Percentiles rank a stretch among this genome's conserved stretches.
Evolutionary conservation across 2,797 vertebrate genomes (phyloP).

Genomic region (Pseudomugil tenellus): DNA sequence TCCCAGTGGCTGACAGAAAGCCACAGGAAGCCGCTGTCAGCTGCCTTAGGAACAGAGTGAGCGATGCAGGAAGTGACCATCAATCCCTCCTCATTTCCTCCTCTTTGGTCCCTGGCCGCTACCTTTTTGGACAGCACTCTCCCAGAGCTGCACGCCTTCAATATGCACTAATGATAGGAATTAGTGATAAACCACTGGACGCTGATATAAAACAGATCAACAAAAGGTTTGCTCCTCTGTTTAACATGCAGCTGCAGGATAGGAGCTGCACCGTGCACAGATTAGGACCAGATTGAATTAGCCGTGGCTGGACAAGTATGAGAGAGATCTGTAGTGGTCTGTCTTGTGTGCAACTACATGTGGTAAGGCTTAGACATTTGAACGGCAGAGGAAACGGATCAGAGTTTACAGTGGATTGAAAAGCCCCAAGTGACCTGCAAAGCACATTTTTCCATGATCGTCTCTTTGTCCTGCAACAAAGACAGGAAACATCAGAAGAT

Average conservation of each 20-base stretch:
- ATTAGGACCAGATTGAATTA: constrained; percentile 75
- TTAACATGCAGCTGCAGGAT: constrained; percentile 55
- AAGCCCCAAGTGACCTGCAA: constrained; percentile 55
- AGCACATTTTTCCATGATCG: constrained; percentile 65
- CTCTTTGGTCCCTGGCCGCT: constrained; percentile 59
- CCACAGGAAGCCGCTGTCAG: constrained; percentile 80
- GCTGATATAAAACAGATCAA: constrained; percentile 76
- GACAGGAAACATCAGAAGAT: constrained; percentile 72
- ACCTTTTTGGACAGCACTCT: constrained; percentile 58
- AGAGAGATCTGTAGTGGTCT: constrained; percentile 59
- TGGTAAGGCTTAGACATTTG: constrained; percentile 57
- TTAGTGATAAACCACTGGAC: constrained; percentile 76
- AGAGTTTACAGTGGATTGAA: constrained; percentile 55
- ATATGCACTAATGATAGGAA: constrained; percentile 80
- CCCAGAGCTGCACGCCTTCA: constrained; percentile 67
- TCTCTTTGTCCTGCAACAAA: constrained; percentile 75
- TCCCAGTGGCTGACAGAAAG: constrained; percentile 60
- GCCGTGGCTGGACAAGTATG: constrained; percentile 61
- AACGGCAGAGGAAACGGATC: constrained; percentile 59
- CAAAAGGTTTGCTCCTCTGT: constrained; percentile 67
- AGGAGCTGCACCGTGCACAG: constrained; percentile 50
- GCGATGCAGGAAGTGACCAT: constrained; percentile 81
- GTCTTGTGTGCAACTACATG: constrained; percentile 53
- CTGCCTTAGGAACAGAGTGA: constrained; percentile 66
- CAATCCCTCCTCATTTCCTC: constrained; percentile 80